Evolutionary conservation across 2,113 vertebrate genomes (phyloP).

Genomic region (Brevimyrus niger): DNA sequence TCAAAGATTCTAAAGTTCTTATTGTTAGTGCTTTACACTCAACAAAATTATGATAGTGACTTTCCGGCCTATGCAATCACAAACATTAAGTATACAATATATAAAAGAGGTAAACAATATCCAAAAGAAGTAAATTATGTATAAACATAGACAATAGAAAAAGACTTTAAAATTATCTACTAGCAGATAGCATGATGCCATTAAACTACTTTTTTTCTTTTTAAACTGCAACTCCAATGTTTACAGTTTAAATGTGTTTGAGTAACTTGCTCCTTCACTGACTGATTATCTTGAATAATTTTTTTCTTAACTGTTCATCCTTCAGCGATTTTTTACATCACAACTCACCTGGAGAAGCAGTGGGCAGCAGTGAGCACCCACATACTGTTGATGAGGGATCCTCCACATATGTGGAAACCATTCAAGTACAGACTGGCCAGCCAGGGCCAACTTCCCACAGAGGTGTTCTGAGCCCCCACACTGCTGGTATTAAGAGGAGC

Average conservation of each 20-base stretch:
- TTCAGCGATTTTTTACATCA: background rate
- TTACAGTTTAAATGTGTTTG: background rate
- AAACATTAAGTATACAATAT: background rate
- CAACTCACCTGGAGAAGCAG: background rate
- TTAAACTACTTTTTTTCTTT: background rate
- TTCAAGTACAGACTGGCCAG: background rate
- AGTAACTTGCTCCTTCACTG: background rate
- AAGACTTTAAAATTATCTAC: background rate
- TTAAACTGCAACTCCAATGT: background rate
- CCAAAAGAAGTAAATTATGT: background rate
- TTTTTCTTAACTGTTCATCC: background rate
- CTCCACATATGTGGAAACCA: conserved; percentile 22
- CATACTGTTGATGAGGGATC: conserved; percentile 41
- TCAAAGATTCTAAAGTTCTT: background rate
- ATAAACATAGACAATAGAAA: background rate
- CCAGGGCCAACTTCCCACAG: background rate
- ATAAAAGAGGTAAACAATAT: background rate
- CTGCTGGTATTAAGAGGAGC: background rate
- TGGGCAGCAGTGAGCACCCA: conserved; percentile 42
- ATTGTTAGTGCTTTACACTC: background rate
- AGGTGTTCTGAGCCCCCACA: background rate
- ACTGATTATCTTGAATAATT: background rate
- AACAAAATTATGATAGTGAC: background rate
- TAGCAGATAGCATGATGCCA: background rate
- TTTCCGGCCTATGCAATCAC: background rate